Evolutionary conservation across 2,888 invertebrate species (phyloP), one percentile per base, ranked within the genome.

Genomic region (Keiferia lycopersicella): DNA sequence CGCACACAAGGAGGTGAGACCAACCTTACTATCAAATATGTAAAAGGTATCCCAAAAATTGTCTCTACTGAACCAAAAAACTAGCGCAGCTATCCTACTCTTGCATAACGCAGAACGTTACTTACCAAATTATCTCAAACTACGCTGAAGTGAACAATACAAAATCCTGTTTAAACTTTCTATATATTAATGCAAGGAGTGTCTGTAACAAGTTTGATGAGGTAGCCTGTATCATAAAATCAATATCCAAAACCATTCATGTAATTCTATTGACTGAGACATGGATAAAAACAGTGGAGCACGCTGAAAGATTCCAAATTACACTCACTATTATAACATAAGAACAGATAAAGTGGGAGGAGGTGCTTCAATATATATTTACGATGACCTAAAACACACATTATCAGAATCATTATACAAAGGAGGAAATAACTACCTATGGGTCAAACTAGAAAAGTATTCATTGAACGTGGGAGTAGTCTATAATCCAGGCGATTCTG

Each of bases 131-230:
- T 38, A 12, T 57, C 0, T 8, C 38, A 0, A 56, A 61, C n/a
- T 58, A 53, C 10, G 20, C 26, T 3, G 41, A 30, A 2, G 11
- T 64, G 11, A 53, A 51, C 1, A 34, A 26, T 10, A 61, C 56
- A n/a, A 65, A 66, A 62, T 65, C 64, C 12, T 59, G 65, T 0
- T 30, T 69, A 4, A 65, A 62, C 22, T 70, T 69, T 41, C 59
- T 74, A 2, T 74, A 74, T 56, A 26, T 67, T 10, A 74, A 72
- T 61, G 68, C 67, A 7, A 41, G 71, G 56, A 72, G 71, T 34
- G 10, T 34, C 10, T 34, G 34, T 10, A 34, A 34, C 8, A 34
- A 34, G 10, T 34, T 34, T 1, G 71, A 70, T 51, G 71, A 71
- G 59, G 41, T 71, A 0, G 66, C 66, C 65, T 69, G 67, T 50